A percentile compares a stretch with the other conserved stretches of the same genome.
Conservation (phyloP, 2,888 invertebrate species). For the Cenopis cana region DNA sequence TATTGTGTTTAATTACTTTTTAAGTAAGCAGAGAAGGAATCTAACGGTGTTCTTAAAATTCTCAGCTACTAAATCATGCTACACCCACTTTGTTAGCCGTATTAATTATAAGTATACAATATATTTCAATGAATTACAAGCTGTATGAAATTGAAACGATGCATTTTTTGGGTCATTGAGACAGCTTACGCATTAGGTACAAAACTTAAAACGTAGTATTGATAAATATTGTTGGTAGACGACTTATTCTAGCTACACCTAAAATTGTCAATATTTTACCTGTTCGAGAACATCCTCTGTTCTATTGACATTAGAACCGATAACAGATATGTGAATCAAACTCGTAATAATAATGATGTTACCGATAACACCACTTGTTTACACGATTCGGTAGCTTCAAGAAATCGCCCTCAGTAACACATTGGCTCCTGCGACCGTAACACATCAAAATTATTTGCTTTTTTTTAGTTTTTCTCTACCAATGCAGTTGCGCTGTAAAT, state of each 20-base stretch:
- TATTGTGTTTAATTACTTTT: too few relatives aligned
- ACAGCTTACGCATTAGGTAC: too few relatives aligned
- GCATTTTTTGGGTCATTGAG: too few relatives aligned
- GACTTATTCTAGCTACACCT: background rate
- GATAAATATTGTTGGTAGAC: too few relatives aligned
- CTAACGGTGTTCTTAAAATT: too few relatives aligned
- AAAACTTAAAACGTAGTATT: too few relatives aligned
- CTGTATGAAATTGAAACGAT: too few relatives aligned
- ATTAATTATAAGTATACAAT: too few relatives aligned
- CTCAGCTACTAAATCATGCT: too few relatives aligned
- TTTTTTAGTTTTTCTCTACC: slow-evolving; percentile 51
- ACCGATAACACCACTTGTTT: slow-evolving; percentile 66
- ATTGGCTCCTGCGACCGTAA: slow-evolving; percentile 49
- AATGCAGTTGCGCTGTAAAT: slow-evolving; percentile 69
- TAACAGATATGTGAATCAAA: slow-evolving; percentile 54
- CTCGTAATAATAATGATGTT: slow-evolving; percentile 60
- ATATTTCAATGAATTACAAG: too few relatives aligned
- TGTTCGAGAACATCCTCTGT: slow-evolving; percentile 49
- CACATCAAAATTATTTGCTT: slow-evolving; percentile 59
- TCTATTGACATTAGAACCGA: slow-evolving; percentile 66
- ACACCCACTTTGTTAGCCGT: too few relatives aligned
- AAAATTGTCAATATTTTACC: slow-evolving; percentile 3
- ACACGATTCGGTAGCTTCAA: slow-evolving; percentile 52
- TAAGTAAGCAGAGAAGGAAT: too few relatives aligned
- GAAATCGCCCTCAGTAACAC: slow-evolving; percentile 57